Evolutionary conservation across 2,113 vertebrate species (phyloP).

Genomic region (Chitala chitala): DNA sequence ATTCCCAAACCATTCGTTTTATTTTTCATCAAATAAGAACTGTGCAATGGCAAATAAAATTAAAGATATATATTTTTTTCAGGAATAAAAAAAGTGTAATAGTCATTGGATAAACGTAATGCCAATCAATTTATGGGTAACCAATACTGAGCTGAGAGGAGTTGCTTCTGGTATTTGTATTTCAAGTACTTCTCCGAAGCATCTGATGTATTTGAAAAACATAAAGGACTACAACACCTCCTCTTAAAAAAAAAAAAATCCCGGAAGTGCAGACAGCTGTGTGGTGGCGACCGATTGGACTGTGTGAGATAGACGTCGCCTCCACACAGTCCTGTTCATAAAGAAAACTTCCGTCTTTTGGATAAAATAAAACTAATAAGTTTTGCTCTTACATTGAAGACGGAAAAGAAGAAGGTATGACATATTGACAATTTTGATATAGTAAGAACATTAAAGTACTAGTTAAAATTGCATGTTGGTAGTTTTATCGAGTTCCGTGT

Average conservation of each 20-base stretch:
- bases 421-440: neutral
- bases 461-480: neutral
- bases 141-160: neutral
- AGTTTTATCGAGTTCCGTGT: slow-evolving; percentile 5
- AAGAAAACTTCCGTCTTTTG: slow-evolving; percentile 60
- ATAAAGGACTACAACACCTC: slow-evolving; percentile 53
- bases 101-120: slow-evolving; percentile 16
- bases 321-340: slow-evolving; percentile 34
- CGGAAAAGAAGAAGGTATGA: slow-evolving; percentile 11
- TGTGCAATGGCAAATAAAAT: neutral
- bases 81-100: neutral
- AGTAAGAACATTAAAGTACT: neutral
- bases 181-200: neutral
- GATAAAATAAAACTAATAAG: slow-evolving; percentile 25
- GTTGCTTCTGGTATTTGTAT: slow-evolving; percentile 51
- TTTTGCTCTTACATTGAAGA: slow-evolving; percentile 15
- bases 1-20: neutral
- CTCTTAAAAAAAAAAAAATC: neutral
- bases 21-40: neutral
- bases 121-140: neutral
- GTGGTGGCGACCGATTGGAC: slow-evolving; percentile 22
- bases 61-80: neutral
- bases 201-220: too few species aligned
- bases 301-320: slow-evolving; percentile 25
- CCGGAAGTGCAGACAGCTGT: neutral